phyloP scores from a whole-genome alignment of 2,797 vertebrate species.

The Notolabrus celidotus region DNA sequence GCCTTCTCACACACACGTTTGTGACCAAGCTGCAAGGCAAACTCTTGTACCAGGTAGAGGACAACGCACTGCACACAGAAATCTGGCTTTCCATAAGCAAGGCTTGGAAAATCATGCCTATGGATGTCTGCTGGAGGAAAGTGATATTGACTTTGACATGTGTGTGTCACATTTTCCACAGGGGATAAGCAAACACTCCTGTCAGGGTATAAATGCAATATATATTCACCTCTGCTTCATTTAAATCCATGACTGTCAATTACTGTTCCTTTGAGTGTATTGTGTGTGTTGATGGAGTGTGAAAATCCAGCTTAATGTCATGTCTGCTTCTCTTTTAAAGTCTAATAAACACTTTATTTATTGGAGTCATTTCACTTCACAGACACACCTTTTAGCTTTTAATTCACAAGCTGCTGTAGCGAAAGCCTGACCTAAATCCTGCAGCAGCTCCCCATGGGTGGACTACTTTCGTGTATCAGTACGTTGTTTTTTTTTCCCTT shows the following conservation, averaged over 20 bases:
- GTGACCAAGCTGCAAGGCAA: conserved; percentile 73
- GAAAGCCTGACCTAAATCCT: conserved; percentile 75
- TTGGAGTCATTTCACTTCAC: conserved; percentile 50
- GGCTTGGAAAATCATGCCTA: conserved; percentile 33
- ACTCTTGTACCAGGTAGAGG: conserved; percentile 57
- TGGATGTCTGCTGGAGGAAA: conserved; percentile 29
- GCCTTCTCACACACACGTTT: conserved; percentile 73
- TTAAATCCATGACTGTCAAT: conserved; percentile 62
- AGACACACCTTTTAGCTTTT: conserved; percentile 56
- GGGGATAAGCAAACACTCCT: conserved; percentile 67
- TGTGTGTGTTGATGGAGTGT: conserved; percentile 52
- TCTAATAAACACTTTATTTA: conserved; percentile 62
- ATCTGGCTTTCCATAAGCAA: conserved; percentile 49
- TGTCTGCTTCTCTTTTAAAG: conserved; percentile 47
- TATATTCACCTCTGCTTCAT: conserved; percentile 63
- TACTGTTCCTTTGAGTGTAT: conserved; percentile 39
- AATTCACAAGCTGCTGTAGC: conserved; percentile 57
- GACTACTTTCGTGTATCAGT: conserved; percentile 60
- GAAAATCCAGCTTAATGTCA: conserved; percentile 64
- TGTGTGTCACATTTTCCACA: conserved; percentile 45
- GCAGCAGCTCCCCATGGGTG: conserved; percentile 54
- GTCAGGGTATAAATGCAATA: conserved; percentile 40
- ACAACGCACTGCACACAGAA: conserved; percentile 13
- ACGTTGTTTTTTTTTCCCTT: conserved; percentile 22
- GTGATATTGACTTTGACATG: conserved; percentile 47